Evolutionary conservation across 2,888 invertebrate genomes (phyloP).

Genomic region (Fabriciana adippe): DNA sequence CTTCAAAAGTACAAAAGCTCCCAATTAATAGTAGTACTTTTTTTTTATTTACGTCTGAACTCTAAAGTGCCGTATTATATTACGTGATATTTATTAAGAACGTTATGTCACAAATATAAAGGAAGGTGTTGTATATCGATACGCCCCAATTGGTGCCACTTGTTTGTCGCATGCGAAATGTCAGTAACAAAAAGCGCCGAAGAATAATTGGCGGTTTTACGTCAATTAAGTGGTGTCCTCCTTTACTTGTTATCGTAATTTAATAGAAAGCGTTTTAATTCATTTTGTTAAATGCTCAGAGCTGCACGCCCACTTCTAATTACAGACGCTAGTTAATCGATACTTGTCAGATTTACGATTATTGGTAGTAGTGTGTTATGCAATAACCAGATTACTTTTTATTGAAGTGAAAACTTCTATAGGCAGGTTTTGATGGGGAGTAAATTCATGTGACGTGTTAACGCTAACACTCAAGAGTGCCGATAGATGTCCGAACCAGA

Average conservation of each 20-base stretch:
- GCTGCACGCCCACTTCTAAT: slow-evolving; percentile 1
- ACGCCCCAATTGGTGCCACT: slow-evolving; percentile 13
- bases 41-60: background rate
- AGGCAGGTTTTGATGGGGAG: too few relatives aligned
- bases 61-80: background rate
- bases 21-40: too few relatives aligned
- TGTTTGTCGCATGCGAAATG: slow-evolving; percentile 17
- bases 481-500: too few relatives aligned
- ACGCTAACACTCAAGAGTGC: too few relatives aligned
- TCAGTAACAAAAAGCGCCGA: slow-evolving; percentile 9
- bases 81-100: slow-evolving; percentile 3
- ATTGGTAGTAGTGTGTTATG: too few relatives aligned
- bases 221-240: slow-evolving; percentile 17
- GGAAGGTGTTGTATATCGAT: slow-evolving; percentile 1
- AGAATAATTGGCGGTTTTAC: slow-evolving; percentile 18
- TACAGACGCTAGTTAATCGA: background rate
- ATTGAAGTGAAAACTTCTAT: too few relatives aligned
- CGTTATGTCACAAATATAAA: slow-evolving; percentile 9
- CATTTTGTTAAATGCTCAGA: slow-evolving; percentile 11
- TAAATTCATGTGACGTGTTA: too few relatives aligned
- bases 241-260: slow-evolving; percentile 9
- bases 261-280: slow-evolving; percentile 12
- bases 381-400: too few relatives aligned
- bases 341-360: background rate
- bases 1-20: too few relatives aligned